phyloP scores from a whole-genome alignment of 2,888 invertebrate species.

The Horisme vitalbata region DNA sequence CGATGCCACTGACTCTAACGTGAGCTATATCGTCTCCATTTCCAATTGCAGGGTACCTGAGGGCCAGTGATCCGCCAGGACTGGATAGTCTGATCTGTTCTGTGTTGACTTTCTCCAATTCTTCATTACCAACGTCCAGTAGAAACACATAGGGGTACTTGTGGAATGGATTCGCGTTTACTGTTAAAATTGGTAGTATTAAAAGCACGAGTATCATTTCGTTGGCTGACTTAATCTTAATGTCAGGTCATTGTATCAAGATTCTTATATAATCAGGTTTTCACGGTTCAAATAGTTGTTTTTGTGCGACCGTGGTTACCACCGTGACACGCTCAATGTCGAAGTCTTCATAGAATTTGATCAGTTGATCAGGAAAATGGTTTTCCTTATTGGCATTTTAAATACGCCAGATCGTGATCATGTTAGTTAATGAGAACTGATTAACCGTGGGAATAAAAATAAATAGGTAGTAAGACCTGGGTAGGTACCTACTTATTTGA shows the following conservation, averaged over 20 bases:
- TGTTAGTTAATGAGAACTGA: too few relatives aligned
- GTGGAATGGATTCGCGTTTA: constrained; percentile 63
- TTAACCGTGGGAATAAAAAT: too few relatives aligned
- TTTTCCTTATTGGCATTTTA: constrained; percentile 21
- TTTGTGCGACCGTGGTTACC: constrained; percentile 62
- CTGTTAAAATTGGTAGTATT: constrained; percentile 45
- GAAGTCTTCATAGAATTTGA: constrained; percentile 42
- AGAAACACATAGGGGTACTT: constrained; percentile 73
- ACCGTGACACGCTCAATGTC: constrained; percentile 65
- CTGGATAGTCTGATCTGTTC: constrained; percentile 68
- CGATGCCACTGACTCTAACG: constrained; percentile 71
- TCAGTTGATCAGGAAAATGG: constrained; percentile 45
- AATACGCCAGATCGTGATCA: background rate
- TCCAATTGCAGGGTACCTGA: constrained; percentile 68
- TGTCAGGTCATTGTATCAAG: constrained; percentile 63
- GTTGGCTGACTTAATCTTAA: constrained; percentile 34
- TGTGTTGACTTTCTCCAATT: constrained; percentile 61
- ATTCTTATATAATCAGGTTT: constrained; percentile 70
- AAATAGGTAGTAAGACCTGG: too few relatives aligned
- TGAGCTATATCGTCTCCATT: constrained; percentile 66
- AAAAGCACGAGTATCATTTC: constrained; percentile 57
- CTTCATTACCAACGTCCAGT: constrained; percentile 76
- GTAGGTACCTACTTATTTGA: too few relatives aligned
- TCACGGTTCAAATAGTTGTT: constrained; percentile 64
- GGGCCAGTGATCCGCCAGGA: constrained; percentile 70